phyloP scores from a whole-genome alignment of 2,888 invertebrate species.

The Catocala nupta region DNA sequence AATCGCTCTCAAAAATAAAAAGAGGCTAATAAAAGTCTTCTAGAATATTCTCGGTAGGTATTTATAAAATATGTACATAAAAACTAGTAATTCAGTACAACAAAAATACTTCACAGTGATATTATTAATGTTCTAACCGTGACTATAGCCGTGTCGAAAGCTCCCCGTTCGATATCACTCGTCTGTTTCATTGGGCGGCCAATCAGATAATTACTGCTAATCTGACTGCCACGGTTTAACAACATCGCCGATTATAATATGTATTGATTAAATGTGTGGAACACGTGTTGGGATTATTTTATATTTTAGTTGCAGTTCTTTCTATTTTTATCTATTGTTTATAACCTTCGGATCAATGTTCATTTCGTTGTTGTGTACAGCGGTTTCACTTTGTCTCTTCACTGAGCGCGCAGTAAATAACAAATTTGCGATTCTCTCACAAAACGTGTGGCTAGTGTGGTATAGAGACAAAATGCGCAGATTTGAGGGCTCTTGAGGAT shows the following conservation, averaged over 20 bases:
- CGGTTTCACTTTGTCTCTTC: too few species aligned
- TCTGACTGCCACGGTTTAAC: conserved; percentile 43
- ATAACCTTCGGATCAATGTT: too few species aligned
- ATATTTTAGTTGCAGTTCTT: not conserved
- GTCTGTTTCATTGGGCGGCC: conserved; percentile 47
- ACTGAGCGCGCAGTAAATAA: too few species aligned
- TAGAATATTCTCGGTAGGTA: not conserved
- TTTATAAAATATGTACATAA: conserved; percentile 5
- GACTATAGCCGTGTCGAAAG: conserved; percentile 39
- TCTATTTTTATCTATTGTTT: too few species aligned
- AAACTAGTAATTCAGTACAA: conserved; percentile 9
- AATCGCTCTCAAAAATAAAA: too few species aligned
- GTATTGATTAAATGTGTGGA: conserved; percentile 39
- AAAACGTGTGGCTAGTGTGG: too few species aligned
- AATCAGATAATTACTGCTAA: conserved; percentile 64
- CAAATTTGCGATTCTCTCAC: too few species aligned
- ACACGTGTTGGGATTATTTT: conserved; percentile 17
- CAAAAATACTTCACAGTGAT: conserved; percentile 11
- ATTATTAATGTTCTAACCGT: not conserved
- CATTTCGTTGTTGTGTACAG: too few species aligned
- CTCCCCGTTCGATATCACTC: conserved; percentile 30
- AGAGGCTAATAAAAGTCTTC: not conserved
- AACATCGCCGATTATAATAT: conserved; percentile 46
- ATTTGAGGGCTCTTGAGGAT: too few species aligned
- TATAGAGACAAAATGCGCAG: too few species aligned